Evolutionary conservation across 2,888 invertebrate genomes (phyloP), one percentile per base, ranked within the genome.

Genomic region (Mechanitis messenoides): DNA sequence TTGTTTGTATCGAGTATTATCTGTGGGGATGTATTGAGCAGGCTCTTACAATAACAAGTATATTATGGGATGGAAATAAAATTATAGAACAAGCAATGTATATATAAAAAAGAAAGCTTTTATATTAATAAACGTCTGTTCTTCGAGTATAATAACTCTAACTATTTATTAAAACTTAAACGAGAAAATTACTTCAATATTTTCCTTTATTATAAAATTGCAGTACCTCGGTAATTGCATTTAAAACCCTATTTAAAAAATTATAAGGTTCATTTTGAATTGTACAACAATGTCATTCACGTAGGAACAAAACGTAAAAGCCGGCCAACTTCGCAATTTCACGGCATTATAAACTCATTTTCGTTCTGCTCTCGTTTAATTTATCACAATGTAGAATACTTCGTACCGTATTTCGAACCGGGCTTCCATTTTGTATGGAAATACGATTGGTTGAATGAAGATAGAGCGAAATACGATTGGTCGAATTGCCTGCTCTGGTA

Each of bases 291-390:
- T 65, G 61, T 65, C 63, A 59, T 68, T 64, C 61, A 65, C 42
- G 64, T 56, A 53, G 55, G 61, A 63, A 63, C 65, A 65, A 62
- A 64, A 67, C 63, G 63, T 65, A 60, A 63, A 62, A 54, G 59
- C 59, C 53, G 61, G 61, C 20, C 69, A 72, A 70, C 76, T 76
- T 70, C 69, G 75, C 75, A 81, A 79, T 81, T 79, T 77, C 67
- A 67, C 68, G 70, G 74, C 72, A 77, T 80, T 80, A 79, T 77
- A 81, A 80, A 80, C 78, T 80, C 78, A 79, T 83, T 81, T 81
- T 68, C 71, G 70, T 69, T 67, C 69, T 63, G 65, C 61, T 60
- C 47, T 59, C 60, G 64, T 65, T 67, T 66, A 65, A 69, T 66
- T 69, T 74, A 72, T 63, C 68, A 73, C 74, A 74, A 77, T 75